A percentile compares a stretch with the other conserved stretches of the same genome.
phyloP scores from a whole-genome alignment of 2,888 invertebrate genomes.

The Lasioglossum figueresi region DNA sequence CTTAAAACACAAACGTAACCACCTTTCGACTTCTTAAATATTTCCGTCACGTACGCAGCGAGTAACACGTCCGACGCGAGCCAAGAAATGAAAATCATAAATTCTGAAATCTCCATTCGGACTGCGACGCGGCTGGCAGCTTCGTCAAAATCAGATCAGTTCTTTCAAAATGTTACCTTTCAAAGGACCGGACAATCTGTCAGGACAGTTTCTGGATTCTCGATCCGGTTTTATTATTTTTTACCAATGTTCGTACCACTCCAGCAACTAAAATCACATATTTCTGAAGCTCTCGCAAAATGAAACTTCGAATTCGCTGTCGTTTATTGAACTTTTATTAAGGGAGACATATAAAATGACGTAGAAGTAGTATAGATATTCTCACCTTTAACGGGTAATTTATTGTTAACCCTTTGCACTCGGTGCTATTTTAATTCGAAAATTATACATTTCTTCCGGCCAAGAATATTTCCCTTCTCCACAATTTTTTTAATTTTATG shows the following conservation, averaged over 20 bases:
- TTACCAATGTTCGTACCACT: background rate
- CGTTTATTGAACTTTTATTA: background rate
- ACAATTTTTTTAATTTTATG: too few species aligned
- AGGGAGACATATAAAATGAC: too few species aligned
- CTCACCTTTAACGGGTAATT: too few species aligned
- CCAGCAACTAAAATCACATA: background rate
- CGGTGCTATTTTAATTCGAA: too few species aligned
- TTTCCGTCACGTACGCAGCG: conserved; percentile 70
- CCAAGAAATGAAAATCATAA: conserved; percentile 78
- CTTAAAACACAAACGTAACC: conserved; percentile 50
- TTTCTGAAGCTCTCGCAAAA: background rate
- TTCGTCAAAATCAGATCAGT: conserved; percentile 70
- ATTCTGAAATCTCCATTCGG: conserved; percentile 69
- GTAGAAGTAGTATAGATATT: too few species aligned
- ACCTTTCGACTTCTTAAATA: conserved; percentile 60
- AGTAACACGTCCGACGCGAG: conserved; percentile 66
- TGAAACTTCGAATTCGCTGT: background rate
- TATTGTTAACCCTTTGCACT: too few species aligned
- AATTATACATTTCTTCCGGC: too few species aligned
- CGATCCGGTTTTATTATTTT: background rate
- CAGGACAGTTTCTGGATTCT: background rate
- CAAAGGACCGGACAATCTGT: background rate
- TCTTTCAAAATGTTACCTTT: conserved; percentile 4
- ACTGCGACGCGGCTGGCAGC: conserved; percentile 45
- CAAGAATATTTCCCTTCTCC: too few species aligned